These are phyloP conservation scores for Eristalinus sepulchralis DNA, from an alignment of 2,888 invertebrate species.

Conservation along the genomic window DNA sequence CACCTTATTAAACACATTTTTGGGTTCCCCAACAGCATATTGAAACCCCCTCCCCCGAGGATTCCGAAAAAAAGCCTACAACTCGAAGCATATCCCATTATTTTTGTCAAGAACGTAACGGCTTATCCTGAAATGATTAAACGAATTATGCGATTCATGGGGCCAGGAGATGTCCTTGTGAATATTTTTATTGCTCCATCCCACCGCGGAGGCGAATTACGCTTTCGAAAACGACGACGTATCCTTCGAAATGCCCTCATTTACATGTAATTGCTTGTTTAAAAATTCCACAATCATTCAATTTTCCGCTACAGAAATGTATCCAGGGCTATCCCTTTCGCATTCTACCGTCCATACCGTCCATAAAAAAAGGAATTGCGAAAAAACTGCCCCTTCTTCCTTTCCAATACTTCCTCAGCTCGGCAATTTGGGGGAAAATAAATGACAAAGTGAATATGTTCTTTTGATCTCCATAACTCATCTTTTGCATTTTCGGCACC, in stretches of 20 bases:
- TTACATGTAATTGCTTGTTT: constrained; percentile 5
- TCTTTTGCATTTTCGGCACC: constrained; percentile 41
- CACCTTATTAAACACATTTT: background rate
- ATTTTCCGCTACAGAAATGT: background rate
- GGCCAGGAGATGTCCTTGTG: background rate
- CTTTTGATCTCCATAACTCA: constrained; percentile 41
- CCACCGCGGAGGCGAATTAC: background rate
- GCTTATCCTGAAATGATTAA: background rate
- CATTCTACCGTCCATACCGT: background rate
- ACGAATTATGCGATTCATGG: background rate
- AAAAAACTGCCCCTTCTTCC: background rate
- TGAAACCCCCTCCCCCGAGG: too few species aligned
- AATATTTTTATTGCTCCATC: background rate
- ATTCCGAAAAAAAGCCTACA: background rate
- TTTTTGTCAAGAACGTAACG: background rate
- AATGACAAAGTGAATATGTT: constrained; percentile 46
- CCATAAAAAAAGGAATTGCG: background rate
- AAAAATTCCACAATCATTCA: constrained; percentile 13
- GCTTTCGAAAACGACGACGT: background rate
- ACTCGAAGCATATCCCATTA: background rate
- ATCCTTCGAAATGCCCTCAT: background rate
- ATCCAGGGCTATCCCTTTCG: background rate
- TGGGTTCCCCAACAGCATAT: background rate
- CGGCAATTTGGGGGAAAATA: constrained; percentile 1
- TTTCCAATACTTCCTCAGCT: constrained; percentile 6